A percentile compares a stretch with the other conserved stretches of the same genome.
phyloP scores from a whole-genome alignment of 2,797 vertebrate species.

The Pyrocephalus nanus region DNA sequence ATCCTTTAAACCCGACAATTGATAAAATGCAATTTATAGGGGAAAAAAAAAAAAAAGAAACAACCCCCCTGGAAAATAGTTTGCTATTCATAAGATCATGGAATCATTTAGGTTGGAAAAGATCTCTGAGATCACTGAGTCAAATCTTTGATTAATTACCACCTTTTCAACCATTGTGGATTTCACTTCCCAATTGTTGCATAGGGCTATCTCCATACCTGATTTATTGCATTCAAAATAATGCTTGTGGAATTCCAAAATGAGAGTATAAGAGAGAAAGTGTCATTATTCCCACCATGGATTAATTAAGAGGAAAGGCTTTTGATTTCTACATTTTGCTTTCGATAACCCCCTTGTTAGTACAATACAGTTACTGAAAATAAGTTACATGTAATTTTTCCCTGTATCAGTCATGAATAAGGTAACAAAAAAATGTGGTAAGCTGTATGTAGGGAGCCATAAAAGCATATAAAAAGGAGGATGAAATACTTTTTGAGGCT shows the following conservation, averaged over 20 bases:
- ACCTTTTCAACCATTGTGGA: background rate
- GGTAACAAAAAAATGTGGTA: background rate
- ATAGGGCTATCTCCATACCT: background rate
- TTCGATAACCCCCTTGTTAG: background rate
- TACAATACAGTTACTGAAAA: background rate
- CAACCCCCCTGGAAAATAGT: background rate
- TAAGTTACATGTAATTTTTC: background rate
- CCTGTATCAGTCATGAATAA: background rate
- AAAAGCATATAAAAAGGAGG: background rate
- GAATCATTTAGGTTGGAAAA: background rate
- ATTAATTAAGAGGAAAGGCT: slow-evolving; percentile 17
- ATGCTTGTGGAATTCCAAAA: background rate
- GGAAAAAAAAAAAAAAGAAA: background rate
- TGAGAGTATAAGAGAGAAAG: background rate
- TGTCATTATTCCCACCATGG: background rate
- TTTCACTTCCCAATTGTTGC: background rate
- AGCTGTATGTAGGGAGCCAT: background rate
- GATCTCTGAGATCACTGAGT: background rate
- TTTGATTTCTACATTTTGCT: background rate
- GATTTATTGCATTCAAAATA: background rate
- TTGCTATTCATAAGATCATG: background rate
- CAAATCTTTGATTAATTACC: background rate
- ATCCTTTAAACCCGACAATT: background rate
- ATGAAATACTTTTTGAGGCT: background rate
- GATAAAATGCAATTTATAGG: background rate